phyloP scores from a whole-genome alignment of 1,140 invertebrate genomes.

The Sitobion miscanthi region DNA sequence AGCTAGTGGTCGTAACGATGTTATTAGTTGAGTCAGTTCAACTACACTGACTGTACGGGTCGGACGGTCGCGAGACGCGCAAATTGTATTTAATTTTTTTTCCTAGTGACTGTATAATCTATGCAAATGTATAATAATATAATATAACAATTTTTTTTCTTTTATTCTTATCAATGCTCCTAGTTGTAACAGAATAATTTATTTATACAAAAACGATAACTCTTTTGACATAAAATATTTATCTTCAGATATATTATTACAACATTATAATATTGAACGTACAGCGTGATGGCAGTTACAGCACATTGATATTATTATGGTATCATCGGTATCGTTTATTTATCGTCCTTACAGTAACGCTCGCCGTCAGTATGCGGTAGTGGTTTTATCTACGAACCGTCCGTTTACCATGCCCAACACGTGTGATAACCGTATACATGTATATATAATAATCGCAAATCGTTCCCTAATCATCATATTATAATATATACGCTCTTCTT shows the following conservation, averaged over 20 bases:
- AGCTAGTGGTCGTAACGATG: background rate
- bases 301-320: background rate
- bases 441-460: background rate
- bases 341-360: background rate
- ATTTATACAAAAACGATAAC: background rate
- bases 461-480: constrained; percentile 8
- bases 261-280: background rate
- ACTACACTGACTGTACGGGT: background rate
- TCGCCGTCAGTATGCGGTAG: background rate
- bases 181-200: background rate
- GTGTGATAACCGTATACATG: background rate
- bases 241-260: background rate
- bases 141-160: background rate
- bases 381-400: background rate
- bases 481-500: background rate
- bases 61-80: background rate
- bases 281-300: background rate
- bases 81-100: background rate
- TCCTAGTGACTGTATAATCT: background rate
- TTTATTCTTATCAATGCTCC: background rate
- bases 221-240: background rate
- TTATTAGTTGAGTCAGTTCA: constrained; percentile 33
- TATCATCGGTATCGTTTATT: background rate
- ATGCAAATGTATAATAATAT: background rate
- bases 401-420: background rate